phyloP scores from a whole-genome alignment of 2,113 vertebrate species.

The Passer domesticus region DNA sequence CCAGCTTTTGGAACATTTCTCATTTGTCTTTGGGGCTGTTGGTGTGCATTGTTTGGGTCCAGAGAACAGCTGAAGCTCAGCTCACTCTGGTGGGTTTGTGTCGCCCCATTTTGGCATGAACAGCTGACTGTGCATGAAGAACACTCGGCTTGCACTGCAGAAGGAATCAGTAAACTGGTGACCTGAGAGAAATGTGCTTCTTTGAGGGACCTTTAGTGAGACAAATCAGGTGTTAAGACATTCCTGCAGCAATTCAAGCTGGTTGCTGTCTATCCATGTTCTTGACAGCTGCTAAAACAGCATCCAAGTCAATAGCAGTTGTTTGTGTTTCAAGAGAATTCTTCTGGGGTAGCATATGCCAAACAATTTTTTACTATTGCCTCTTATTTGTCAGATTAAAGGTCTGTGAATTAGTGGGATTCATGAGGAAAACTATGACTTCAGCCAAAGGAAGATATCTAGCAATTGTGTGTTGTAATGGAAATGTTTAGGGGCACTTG shows the following conservation, averaged over 20 bases:
- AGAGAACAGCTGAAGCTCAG: background rate
- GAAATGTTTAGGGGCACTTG: background rate
- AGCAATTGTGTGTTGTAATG: background rate
- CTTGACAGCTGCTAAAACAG: slow-evolving; percentile 37
- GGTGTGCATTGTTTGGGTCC: background rate
- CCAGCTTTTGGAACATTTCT: background rate
- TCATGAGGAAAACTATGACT: background rate
- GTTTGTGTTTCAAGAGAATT: slow-evolving; percentile 17
- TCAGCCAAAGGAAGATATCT: background rate
- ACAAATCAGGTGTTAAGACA: background rate
- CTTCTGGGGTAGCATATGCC: background rate
- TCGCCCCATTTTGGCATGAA: background rate
- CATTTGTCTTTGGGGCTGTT: background rate
- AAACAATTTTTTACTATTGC: slow-evolving; percentile 5
- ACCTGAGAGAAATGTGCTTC: slow-evolving; percentile 7
- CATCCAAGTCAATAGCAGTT: background rate
- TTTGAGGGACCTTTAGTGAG: background rate
- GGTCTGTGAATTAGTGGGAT: background rate
- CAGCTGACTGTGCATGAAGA: background rate
- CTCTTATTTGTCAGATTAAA: background rate
- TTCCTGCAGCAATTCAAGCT: background rate
- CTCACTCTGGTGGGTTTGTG: background rate
- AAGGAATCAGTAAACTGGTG: background rate
- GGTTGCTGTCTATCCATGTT: background rate
- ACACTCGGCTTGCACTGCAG: background rate